Evolutionary conservation across 2,113 vertebrate species (phyloP).

Genomic region (Todiramphus saurophagus): DNA sequence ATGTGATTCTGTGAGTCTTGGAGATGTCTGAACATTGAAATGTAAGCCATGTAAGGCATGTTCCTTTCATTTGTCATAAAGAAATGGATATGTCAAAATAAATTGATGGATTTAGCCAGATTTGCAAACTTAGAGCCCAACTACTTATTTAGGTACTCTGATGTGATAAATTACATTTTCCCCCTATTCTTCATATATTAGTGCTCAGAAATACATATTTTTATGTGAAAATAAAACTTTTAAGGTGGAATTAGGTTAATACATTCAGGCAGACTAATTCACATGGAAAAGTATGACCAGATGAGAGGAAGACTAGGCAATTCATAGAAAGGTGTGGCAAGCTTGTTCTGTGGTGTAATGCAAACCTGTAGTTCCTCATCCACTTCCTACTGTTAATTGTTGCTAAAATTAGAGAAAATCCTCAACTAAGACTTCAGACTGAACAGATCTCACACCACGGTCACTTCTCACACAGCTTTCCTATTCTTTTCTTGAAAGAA

Average conservation of each 20-base stretch:
- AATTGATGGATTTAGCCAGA: neutral
- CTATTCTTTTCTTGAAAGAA: neutral
- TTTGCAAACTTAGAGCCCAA: neutral
- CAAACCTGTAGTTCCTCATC: neutral
- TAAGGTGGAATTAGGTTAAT: neutral
- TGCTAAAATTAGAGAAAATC: slow-evolving; percentile 40
- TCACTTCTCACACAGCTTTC: neutral
- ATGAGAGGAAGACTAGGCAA: neutral
- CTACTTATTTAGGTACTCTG: neutral
- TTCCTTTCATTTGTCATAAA: neutral
- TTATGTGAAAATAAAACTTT: neutral
- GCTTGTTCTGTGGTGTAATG: neutral
- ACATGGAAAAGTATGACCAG: neutral
- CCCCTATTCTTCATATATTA: neutral
- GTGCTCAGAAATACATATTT: neutral
- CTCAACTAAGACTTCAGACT: neutral
- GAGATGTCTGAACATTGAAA: neutral
- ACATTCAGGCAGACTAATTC: neutral
- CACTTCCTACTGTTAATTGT: neutral
- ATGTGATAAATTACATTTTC: neutral
- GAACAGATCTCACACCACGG: neutral
- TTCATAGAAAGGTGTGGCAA: neutral
- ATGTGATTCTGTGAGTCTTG: neutral
- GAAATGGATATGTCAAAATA: neutral
- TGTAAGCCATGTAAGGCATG: neutral